Base-by-base conservation (phyloP, 2,797 vertebrate species). In the Manis javanica region DNA sequence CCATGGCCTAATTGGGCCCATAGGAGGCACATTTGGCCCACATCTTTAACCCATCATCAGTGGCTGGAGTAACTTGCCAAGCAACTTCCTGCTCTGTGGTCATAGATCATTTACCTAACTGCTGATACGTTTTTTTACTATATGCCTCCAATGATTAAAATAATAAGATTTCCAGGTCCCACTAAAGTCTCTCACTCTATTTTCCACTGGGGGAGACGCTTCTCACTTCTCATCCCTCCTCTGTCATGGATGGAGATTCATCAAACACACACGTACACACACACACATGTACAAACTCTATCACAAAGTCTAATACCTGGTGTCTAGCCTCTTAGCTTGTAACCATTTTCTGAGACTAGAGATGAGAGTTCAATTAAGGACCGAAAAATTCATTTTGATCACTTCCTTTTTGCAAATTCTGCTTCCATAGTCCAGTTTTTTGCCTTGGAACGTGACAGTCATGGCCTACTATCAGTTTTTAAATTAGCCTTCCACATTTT, bases 381-480 rank as follows among this genome's bases (percentile, higher is more conserved):
- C 15, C 61, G 24, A 42, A 64, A 42, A 46, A 74, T 64, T 86
- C 71, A 82, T 61, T 86, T n/a, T 31, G n/a, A 63, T 87, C 49
- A 39, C 15, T 31, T 93, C 71, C 29, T 83, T 72, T 86, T 63
- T 86, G 55, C 72, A 68, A 89, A 13, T 23, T 88, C 87, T 75
- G 37, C 64, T 71, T 87, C 59, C 31, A 19, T 55, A 59, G 4
- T 63, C 18, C 51, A 63, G 14, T 31, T 91, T 75, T 87, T 46
- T 88, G 82, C 83, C 87, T 96, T 94, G 57, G 42, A 79, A 71
- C 21, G 13, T 37, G 39, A 83, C 51, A 31, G 0, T 24, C 51
- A 95, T 95, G 79, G 71, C 91, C 69, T 84, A 42, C 53, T 66
- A 79, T 72, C 90, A 79, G 79, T 87, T 83, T 87, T 92, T 49